These are phyloP conservation scores for Petrocephalus schoutedeni DNA, from an alignment of 2,797 vertebrate species.

Conservation along the genomic window DNA sequence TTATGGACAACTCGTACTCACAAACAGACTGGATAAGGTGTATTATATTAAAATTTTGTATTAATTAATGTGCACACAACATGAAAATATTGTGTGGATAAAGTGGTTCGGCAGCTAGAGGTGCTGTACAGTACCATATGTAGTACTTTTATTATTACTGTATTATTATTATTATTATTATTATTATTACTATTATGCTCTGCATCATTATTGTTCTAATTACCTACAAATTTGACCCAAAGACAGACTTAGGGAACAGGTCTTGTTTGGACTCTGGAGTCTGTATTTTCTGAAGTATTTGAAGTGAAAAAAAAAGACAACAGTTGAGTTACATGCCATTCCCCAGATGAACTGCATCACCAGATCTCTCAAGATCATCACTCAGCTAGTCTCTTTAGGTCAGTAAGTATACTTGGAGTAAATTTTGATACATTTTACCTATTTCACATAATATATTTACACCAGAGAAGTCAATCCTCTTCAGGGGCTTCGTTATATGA, in stretches of 20 bases:
- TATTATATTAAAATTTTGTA: not conserved
- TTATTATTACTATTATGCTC: not conserved
- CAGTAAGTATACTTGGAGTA: not conserved
- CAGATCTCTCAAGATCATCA: not conserved
- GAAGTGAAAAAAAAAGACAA: not conserved
- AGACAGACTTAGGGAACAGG: not conserved
- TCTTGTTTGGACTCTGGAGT: not conserved
- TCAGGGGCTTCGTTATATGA: not conserved
- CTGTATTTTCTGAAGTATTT: not conserved
- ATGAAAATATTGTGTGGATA: not conserved
- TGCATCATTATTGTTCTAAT: not conserved
- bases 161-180: not conserved
- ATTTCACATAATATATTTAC: not conserved
- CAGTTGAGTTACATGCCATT: not conserved
- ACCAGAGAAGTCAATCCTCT: not conserved
- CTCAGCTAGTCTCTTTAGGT: not conserved
- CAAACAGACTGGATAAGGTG: not conserved
- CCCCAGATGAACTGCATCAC: not conserved
- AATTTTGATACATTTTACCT: not conserved
- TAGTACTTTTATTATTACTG: not conserved
- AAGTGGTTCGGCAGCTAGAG: not conserved
- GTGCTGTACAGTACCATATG: not conserved
- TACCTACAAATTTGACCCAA: not conserved
- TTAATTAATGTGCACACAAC: not conserved
- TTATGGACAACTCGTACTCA: not conserved